Percentiles rank a stretch among this genome's conserved stretches.
phyloP scores from a whole-genome alignment of 2,113 vertebrate species.

The Carassius carassius region DNA sequence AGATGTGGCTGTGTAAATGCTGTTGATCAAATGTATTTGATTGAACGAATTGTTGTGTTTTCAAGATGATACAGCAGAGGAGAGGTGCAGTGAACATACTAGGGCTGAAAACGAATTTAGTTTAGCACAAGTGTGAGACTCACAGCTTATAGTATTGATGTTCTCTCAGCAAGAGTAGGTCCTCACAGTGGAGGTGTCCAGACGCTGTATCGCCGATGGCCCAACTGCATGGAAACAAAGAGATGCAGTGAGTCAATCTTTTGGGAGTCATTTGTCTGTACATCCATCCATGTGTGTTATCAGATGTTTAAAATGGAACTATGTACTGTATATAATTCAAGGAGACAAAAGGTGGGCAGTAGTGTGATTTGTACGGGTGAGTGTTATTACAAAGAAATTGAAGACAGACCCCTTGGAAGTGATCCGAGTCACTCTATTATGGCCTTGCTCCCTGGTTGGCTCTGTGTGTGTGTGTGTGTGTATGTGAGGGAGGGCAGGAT shows the following conservation, averaged over 20 bases:
- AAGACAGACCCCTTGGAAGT: no score
- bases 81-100: not conserved
- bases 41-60: not conserved
- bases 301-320: not conserved
- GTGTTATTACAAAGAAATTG: no score
- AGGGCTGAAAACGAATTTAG: not conserved
- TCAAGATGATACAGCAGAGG: not conserved
- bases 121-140: conserved; percentile 68
- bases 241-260: not conserved
- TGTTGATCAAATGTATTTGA: no score
- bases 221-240: conserved; percentile 80
- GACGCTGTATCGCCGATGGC: conserved; percentile 90
- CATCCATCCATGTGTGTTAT: not conserved
- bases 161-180: conserved; percentile 99
- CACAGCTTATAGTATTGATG: conserved; percentile 77
- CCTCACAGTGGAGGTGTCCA: conserved; percentile 99
- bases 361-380: no score
- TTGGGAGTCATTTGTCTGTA: not conserved
- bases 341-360: no score
- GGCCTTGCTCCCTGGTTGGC: no score
- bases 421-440: no score
- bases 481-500: no score
- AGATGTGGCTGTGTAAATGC: not conserved
- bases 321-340: not conserved
- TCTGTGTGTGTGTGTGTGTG: no score